Percentiles rank a stretch among this genome's conserved stretches.
Conservation (phyloP, 2,888 invertebrate genomes). For the Ceramica pisi region DNA sequence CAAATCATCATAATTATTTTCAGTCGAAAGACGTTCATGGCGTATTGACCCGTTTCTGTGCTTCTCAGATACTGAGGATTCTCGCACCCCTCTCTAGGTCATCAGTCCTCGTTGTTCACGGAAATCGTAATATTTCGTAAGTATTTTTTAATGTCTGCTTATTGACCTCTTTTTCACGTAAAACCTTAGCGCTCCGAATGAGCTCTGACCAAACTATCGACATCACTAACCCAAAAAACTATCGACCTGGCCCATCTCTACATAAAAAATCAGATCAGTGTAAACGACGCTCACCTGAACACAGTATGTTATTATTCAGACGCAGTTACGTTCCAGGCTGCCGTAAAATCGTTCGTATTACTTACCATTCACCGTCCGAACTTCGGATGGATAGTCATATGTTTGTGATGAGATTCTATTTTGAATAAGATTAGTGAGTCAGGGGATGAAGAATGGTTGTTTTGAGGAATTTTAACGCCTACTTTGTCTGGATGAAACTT, state of each 20-base stretch:
- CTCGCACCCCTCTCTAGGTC: not conserved
- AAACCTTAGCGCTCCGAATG: too few relatives aligned
- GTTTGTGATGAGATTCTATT: constrained; percentile 63
- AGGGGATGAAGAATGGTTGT: constrained; percentile 43
- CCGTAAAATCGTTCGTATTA: constrained; percentile 51
- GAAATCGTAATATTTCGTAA: not conserved
- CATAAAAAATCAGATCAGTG: constrained; percentile 77
- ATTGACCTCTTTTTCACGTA: too few relatives aligned
- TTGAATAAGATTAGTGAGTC: constrained; percentile 55
- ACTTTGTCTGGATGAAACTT: constrained; percentile 27
- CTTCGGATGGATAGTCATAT: constrained; percentile 52
- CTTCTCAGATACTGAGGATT: not conserved
- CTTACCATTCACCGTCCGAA: constrained; percentile 38
- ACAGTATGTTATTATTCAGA: constrained; percentile 81
- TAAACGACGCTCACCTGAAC: constrained; percentile 80
- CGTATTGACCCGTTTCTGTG: not conserved
- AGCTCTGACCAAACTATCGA: constrained; percentile 14
- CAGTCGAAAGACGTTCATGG: not conserved
- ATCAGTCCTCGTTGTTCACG: not conserved
- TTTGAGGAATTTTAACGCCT: constrained; percentile 53
- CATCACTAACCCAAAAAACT: not conserved
- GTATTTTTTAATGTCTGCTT: too few relatives aligned
- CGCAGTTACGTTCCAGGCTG: constrained; percentile 73
- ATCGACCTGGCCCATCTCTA: constrained; percentile 62
- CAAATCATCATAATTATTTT: not conserved